Conservation (phyloP, 2,113 vertebrate species). For the Gavialis gangeticus region DNA sequence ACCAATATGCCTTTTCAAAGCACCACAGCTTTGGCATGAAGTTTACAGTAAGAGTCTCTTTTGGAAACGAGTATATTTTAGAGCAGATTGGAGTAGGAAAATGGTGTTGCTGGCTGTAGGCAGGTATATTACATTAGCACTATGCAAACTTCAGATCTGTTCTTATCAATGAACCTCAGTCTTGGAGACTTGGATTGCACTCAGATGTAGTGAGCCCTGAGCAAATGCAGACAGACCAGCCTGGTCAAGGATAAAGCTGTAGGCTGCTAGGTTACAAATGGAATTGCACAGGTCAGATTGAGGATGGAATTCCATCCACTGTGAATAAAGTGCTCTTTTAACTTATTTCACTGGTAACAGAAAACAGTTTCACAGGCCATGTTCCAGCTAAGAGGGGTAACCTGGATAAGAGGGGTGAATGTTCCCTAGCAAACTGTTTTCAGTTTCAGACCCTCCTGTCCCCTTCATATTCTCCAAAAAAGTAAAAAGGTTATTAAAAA, state of each 20-base stretch:
- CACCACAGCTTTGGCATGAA: too few species aligned
- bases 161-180: background rate
- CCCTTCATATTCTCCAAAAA: background rate
- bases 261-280: background rate
- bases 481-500: background rate
- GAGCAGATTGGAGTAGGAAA: background rate
- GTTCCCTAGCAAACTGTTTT: too few species aligned
- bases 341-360: background rate
- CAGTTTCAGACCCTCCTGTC: background rate
- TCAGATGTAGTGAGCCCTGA: background rate
- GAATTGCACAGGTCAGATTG: background rate
- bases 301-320: background rate
- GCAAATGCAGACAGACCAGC: background rate
- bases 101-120: background rate
- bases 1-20: background rate
- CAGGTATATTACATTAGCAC: background rate
- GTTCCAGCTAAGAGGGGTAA: background rate
- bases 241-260: background rate
- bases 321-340: background rate
- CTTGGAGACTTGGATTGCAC: background rate
- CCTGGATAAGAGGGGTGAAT: background rate
- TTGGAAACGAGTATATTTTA: background rate
- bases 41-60: background rate
- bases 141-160: background rate
- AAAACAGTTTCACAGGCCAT: background rate